phyloP scores from a whole-genome alignment of 2,113 vertebrate species.

The Mystacornis crossleyi region DNA sequence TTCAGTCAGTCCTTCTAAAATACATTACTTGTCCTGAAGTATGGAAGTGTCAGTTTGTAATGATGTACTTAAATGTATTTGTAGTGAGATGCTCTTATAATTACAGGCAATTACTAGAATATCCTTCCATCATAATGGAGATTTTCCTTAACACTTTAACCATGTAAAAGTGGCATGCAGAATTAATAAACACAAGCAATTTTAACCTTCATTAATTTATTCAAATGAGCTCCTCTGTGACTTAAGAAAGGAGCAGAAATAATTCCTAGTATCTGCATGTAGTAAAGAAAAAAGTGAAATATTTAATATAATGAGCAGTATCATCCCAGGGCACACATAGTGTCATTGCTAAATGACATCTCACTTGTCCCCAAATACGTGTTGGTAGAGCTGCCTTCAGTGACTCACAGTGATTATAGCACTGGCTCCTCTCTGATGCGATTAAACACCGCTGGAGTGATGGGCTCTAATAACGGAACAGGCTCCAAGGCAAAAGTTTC shows the following conservation, averaged over 20 bases:
- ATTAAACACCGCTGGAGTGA: fast-evolving
- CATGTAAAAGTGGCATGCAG: not conserved
- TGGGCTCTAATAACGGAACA: not conserved
- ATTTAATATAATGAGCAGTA: not conserved
- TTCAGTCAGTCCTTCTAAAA: not conserved
- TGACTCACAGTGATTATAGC: not conserved
- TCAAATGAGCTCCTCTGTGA: not conserved
- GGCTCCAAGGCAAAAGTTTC: not conserved
- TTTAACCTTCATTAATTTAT: not conserved
- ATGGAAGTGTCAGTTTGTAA: not conserved
- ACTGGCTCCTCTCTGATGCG: fast-evolving
- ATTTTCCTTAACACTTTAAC: not conserved
- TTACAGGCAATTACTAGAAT: not conserved
- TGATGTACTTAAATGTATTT: not conserved
- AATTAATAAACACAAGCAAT: not conserved
- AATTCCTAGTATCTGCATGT: not conserved
- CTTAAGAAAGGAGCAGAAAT: not conserved
- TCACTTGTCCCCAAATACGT: not conserved
- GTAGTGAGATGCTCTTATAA: not conserved
- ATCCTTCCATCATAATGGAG: not conserved
- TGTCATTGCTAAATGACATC: not conserved
- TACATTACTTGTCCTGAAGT: not conserved
- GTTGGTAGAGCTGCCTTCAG: not conserved
- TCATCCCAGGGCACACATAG: not conserved
- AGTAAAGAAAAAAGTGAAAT: not conserved